Base-by-base conservation (phyloP, 2,888 invertebrate species). In the Cetonia aurata region DNA sequence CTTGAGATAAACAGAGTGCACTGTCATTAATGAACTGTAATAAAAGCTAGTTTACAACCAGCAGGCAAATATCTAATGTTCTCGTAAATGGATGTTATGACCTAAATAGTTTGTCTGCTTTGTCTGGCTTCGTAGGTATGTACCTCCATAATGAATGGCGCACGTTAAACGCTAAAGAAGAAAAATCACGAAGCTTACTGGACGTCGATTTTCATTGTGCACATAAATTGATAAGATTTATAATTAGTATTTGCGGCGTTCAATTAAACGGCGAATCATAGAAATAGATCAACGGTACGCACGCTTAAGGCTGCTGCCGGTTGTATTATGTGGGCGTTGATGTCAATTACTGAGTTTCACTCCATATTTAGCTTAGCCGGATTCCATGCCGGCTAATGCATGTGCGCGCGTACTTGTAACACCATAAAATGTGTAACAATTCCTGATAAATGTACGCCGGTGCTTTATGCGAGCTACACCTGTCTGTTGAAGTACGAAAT, bases 271-370 rank as follows among this genome's bases (percentile, higher is more conserved):
- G 67, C 67, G 62, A 74, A 74, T 71, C 69, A 71, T 71, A 75
- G 75, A 77, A 77, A 76, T 75, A 75, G 76, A 77, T 76, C 75
- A 73, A 68, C 73, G 72, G 67, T 71, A 72, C 37, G 8, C 37
- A 10, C 75, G 65, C 71, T 72, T 56, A 57, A 65, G 71, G 75
- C 72, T 62, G 37, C 37, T 37, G 37, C 37, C 37, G 67, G 70
- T 75, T 76, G 75, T 74, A 73, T 72, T 72, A 76, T 75, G 77
- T 77, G 77, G 77, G 77, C 77, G 77, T 75, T 72, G 74, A 74
- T 76, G 76, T 76, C 76, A 76, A 76, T 76, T 76, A 77, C 74
- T 69, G 74, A 76, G 76, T 77, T 77, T 77, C 77, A 74, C 77
- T 76, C 77, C 77, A 73, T 77, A 77, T 77, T 77, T 76, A 77